Evolutionary conservation across 2,888 invertebrate species (phyloP).

Genomic region (Odontomyia ornata): DNA sequence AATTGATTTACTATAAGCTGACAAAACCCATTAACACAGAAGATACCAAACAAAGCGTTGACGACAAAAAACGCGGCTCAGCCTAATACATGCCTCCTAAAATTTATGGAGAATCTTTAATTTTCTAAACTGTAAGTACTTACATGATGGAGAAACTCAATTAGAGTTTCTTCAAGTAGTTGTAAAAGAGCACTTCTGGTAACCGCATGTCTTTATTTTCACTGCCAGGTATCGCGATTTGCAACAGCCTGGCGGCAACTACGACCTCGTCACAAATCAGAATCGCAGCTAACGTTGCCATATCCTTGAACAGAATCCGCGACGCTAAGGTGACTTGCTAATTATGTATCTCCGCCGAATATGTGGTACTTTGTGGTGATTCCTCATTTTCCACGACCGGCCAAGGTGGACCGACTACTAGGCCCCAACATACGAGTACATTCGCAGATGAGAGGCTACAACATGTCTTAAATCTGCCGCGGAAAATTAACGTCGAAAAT

Average conservation of each 20-base stretch:
- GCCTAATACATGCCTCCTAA: too few relatives aligned
- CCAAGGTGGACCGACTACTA: background rate
- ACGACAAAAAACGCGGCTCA: too few relatives aligned
- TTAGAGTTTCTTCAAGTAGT: too few relatives aligned
- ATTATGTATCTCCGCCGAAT: background rate
- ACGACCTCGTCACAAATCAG: background rate
- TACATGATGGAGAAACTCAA: too few relatives aligned
- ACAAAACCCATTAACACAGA: too few relatives aligned
- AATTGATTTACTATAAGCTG: too few relatives aligned
- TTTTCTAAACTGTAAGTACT: too few relatives aligned
- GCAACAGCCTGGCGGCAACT: background rate
- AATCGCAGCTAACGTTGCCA: background rate
- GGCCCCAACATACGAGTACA: background rate
- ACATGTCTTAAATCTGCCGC: conserved; percentile 17
- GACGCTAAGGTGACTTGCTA: background rate
- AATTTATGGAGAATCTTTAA: too few relatives aligned
- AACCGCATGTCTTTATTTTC: too few relatives aligned
- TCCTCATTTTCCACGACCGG: background rate
- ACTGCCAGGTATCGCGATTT: background rate
- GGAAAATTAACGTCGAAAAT: conserved; percentile 42
- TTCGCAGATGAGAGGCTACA: background rate
- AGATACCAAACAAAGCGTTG: too few relatives aligned
- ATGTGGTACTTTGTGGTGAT: background rate
- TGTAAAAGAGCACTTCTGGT: too few relatives aligned
- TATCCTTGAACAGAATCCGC: background rate